A percentile compares a stretch with the other conserved stretches of the same genome.
Conservation (phyloP, 2,888 invertebrate genomes). For the Pediacus dermestoides region DNA sequence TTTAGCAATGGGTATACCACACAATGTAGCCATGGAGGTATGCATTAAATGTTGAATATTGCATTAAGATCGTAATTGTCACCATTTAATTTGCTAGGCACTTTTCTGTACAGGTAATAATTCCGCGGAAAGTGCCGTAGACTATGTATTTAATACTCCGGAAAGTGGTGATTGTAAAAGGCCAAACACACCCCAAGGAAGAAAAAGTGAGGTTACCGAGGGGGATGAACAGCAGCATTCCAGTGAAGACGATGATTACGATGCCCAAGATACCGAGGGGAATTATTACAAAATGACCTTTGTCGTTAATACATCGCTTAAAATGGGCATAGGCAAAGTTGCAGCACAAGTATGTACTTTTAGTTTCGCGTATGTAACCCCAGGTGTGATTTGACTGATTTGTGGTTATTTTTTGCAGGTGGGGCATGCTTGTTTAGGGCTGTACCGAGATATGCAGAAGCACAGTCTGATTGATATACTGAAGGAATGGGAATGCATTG, state of each 20-base stretch:
- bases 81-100: constrained; percentile 43
- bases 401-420: constrained; percentile 38
- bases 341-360: constrained; percentile 52
- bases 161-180: constrained; percentile 19
- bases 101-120: constrained; percentile 56
- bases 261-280: constrained; percentile 30
- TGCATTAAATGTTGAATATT: too few relatives aligned
- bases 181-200: constrained; percentile 23
- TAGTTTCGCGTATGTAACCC: too few relatives aligned
- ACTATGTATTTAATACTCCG: constrained; percentile 54
- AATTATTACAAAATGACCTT: constrained; percentile 61
- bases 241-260: too few relatives aligned
- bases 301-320: constrained; percentile 57
- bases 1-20: constrained; percentile 50
- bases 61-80: too few relatives aligned
- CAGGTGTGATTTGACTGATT: too few relatives aligned
- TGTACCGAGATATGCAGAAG: constrained; percentile 53
- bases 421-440: constrained; percentile 59
- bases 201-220: constrained; percentile 21
- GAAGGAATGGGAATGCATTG: constrained; percentile 54
- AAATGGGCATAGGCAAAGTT: constrained; percentile 62
- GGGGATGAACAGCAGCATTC: constrained; percentile 4
- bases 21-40: constrained; percentile 48
- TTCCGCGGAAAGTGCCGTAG: constrained; percentile 54
- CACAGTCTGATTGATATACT: constrained; percentile 46